Base-by-base conservation (phyloP, 2,888 invertebrate species). In the Embidobia sp. region DNA sequence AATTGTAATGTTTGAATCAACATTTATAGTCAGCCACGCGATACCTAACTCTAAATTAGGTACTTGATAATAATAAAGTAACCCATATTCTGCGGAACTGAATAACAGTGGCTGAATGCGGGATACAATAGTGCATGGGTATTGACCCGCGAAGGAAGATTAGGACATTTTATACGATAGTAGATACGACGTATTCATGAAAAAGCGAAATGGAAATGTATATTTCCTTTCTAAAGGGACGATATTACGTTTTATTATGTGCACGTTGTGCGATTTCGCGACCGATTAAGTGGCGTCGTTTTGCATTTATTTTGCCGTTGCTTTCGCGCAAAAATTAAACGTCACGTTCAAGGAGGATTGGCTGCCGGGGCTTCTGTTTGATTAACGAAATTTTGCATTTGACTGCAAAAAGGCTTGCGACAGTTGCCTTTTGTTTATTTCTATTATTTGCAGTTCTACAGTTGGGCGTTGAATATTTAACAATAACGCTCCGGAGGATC, bases 121-220 rank as follows among this genome's bases (percentile, higher is more conserved):
- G 53, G 13, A 51, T 67, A 74, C 66, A 74, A 74, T 67, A 10
- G 61, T 22, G 53, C 59, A 46, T 33, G 66, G 48, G 61, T 74
- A 74, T 74, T 74, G 74, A 61, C 66, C 66, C 31, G 46, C 44
- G 66, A 51, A 49, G 35, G 66, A 57, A 66, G 73, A 74, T 66
- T 66, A 66, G 57, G 59, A 66, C 63, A 66, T 74, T 74, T 74
- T 64, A 74, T 66, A 55, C 61, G 72, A 64, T 46, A 55, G 55
- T 33, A 49, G 55, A 72, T 66, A 59, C 57, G 57, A 44, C 15
- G 72, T 40, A 72, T 72, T 72, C 72, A 55, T 63, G 72, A 72
- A 72, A 72, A 72, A 72, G 72, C 63, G 40, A 63, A 72, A 72
- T 72, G 63, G 70, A 72, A 72, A 63, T 72, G 63, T 55, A 53